Evolutionary conservation across 2,888 invertebrate species (phyloP), one percentile per base, ranked within the genome.

Genomic region (Crioceris asparagi): DNA sequence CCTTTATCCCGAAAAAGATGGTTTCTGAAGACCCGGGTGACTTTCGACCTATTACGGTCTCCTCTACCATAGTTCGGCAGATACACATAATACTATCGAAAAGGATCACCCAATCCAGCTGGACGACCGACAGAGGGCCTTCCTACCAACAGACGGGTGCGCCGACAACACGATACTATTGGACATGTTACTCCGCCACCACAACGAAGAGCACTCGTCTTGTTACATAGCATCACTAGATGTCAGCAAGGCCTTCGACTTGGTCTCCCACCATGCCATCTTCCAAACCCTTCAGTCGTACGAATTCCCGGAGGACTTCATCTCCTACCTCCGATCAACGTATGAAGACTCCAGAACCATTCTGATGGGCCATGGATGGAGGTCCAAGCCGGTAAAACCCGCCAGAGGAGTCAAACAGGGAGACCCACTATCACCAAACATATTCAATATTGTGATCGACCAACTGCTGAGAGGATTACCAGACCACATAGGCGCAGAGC

Each of bases 371-470:
- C 7, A 10, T n/a, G 4, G 19, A 21, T 7, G 33, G 23, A 12
- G 4, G 19, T 8, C n/a, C 11, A 11, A 14, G 12, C 4, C 11
- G 8, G 10, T 11, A 6, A 33, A 8, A 8, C 27, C 26, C 15
- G 10, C 14, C 8, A 14, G 15, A 12, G 27, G 36, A 4, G 36
- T 36, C 8, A 29, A 18, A 18, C 36, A 36, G 29, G 36, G 36
- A 11, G 36, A 36, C 12, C 36, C 12, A 5, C 29, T 29, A 7
- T 11, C n/a, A 7, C 36, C 36, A 4, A 17, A 29, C 4, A 15
- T 36, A 3, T 36, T 36, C 12, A 36, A 36, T 12, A 5, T 36
- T 17, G 29, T 36, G 8, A 36, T 36, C 5, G 29, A 36, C 18
- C 5, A 26, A 11, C 15, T 34, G 23, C 8, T 34, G n/a, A 21